These are phyloP conservation scores for Eretmodus cyanostictus DNA, from an alignment of 2,113 vertebrate genomes.

Conservation along the genomic window DNA sequence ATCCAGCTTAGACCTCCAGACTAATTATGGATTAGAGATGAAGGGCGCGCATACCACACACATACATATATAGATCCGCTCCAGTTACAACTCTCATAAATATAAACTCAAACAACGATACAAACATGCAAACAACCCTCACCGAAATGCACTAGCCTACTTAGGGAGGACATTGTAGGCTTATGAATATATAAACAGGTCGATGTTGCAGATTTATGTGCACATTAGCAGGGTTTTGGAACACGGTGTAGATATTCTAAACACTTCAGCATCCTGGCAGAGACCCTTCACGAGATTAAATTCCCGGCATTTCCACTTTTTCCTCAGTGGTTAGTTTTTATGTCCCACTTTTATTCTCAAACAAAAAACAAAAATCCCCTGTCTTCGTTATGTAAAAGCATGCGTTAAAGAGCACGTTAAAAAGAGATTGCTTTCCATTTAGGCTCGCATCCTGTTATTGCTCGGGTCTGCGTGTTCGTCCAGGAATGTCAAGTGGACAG, in stretches of 20 bases:
- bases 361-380: background rate
- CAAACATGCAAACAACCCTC: background rate
- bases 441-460: slow-evolving; percentile 38
- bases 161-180: slow-evolving; percentile 5
- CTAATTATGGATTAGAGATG: slow-evolving; percentile 29
- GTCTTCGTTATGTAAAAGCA: slow-evolving; percentile 23
- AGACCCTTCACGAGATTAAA: slow-evolving; percentile 13
- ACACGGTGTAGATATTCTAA: slow-evolving; percentile 32
- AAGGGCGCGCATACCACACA: slow-evolving; percentile 31
- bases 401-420: slow-evolving; percentile 28
- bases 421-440: slow-evolving; percentile 24
- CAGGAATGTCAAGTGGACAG: slow-evolving; percentile 59
- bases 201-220: slow-evolving; percentile 42
- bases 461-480: slow-evolving; percentile 35
- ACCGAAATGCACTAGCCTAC: background rate
- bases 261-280: slow-evolving; percentile 48
- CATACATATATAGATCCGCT: background rate
- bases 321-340: slow-evolving; percentile 24
- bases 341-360: slow-evolving; percentile 10
- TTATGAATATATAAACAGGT: slow-evolving; percentile 50
- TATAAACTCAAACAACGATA: background rate
- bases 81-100: background rate
- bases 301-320: slow-evolving; percentile 38
- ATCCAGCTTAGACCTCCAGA: slow-evolving; percentile 1
- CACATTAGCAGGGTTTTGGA: slow-evolving; percentile 51